Evolutionary conservation across 1,140 invertebrate genomes (phyloP), one percentile per base, ranked within the genome.

Genomic region (Anastatus disparis): DNA sequence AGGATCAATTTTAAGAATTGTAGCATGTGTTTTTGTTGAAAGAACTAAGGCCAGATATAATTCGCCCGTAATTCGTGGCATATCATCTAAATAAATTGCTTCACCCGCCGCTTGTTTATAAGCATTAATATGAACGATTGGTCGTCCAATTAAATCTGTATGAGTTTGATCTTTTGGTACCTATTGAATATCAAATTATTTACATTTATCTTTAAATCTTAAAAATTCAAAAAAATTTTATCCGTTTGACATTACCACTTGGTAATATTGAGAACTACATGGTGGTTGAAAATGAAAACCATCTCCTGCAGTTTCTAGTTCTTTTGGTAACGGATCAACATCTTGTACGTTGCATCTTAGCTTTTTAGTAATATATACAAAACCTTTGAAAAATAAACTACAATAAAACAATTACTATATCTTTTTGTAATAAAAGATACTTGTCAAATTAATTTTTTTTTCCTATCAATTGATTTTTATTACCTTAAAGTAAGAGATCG

Each of bases 51-150:
- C 89, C 75, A 96, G 79, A 77, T 92, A 95, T 1, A 96, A 81
- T 83, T 96, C 94, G 24, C 90, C 89, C 73, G 91, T 86, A 59
- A 89, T 87, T 53, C 80, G 81, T 0, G 95, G 94, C 69, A 97
- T 91, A 79, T 99, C 97, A 83, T 97, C 95, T 74, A 92, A 92
- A 80, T 98, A 99, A 42, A 95, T 84, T 10, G 96, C 96, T 87
- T 97, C 95, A 10, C 96, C 96, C 4, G 94, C 93, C 1, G 93
- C 92, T 86, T 98, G 96, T 82, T 97, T 96, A 12, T 90, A 85
- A 0, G 94, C 95, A n/a, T 95, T 94, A 2, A 88, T 76, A 79
- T 99, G 97, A 0, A 91, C 87, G 31, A 97, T 86, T 0, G 96
- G 94, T 70, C 91, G 87, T 1, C 96, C 95, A 26, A 99, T 89